Base-by-base conservation (phyloP, 1,140 invertebrate genomes). In the Drosophila subpulchrella region DNA sequence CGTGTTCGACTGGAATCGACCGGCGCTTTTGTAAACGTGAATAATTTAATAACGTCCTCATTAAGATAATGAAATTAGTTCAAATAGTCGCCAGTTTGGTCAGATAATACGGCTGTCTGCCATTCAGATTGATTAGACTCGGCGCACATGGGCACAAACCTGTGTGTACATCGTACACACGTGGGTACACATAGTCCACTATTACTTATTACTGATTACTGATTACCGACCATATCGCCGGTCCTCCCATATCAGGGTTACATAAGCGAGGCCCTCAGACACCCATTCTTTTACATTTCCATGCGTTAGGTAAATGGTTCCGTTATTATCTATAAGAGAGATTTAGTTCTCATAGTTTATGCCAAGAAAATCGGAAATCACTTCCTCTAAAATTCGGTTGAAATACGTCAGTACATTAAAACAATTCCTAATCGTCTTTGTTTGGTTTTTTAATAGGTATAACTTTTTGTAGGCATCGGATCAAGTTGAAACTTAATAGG, bases 1-100 rank as follows among this genome's bases (percentile, higher is more conserved):
- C 75, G 78, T 83, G 80, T 66, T 68, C 63, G 65, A 47, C 42
- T 67, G 63, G 17, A 68, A 6, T 38, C 46, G 39, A 61, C 60
- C 73, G 78, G 71, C 68, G 66, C 74, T 65, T 85, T 85, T 81
- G 68, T 75, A 82, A 86, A 86, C 82, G 82, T 86, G 82, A 86
- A 86, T 86, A 86, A 86, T 86, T 86, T 86, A 86, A 86, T 86
- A 86, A 86, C 80, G 78, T 57, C 48, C 82, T 78, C 83, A 79
- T 86, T 86, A 86, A 82, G 78, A 81, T 86, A 86, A 86, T 86
- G 82, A 86, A 86, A 82, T 78, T 86, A 72, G 78, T 86, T 71
- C 82, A 78, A 85, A 75, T 65, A 63, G 80, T 55, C 67, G 50
- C 41, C 66, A 56, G 48, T 70, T 55, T 68, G 67, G 51, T 50